A percentile compares a stretch with the other conserved stretches of the same genome.
phyloP scores from a whole-genome alignment of 2,113 vertebrate genomes.

The Hylia prasina region DNA sequence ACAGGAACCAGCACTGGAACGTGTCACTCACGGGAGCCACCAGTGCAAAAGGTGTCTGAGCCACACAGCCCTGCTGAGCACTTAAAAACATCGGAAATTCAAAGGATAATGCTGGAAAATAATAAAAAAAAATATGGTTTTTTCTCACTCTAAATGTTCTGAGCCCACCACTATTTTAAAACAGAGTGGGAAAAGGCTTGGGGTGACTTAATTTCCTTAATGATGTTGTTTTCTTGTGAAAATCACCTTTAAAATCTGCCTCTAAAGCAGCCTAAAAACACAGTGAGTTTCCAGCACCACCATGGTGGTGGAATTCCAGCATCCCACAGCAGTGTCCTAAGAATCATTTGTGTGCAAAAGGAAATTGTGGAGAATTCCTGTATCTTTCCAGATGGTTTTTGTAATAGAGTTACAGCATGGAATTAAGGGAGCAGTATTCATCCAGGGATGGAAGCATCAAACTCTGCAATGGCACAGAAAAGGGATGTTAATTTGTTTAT shows the following conservation, averaged over 20 bases:
- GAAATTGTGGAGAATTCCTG: not conserved
- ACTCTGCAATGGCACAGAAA: not conserved
- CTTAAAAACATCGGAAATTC: not conserved
- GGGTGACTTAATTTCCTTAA: not conserved
- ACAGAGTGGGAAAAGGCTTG: not conserved
- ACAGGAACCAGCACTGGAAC: not conserved
- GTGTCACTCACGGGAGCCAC: rapidly evolving
- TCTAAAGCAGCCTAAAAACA: not conserved
- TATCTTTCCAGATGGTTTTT: not conserved
- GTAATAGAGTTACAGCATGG: not conserved
- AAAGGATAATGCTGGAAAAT: not conserved
- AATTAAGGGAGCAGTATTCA: not conserved
- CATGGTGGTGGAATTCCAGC: rapidly evolving
- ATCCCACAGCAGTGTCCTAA: rapidly evolving
- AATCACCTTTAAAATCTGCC: not conserved
- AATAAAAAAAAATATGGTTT: not conserved
- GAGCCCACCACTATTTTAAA: rapidly evolving
- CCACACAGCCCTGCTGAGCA: rapidly evolving
- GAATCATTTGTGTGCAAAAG: not conserved
- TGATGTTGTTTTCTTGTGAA: not conserved
- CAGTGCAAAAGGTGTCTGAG: not conserved
- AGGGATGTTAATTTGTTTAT: not conserved
- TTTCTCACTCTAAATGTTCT: rapidly evolving
- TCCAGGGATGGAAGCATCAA: not conserved
- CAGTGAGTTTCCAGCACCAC: rapidly evolving